Percentiles rank a stretch among this genome's conserved stretches.
phyloP scores from a whole-genome alignment of 2,797 vertebrate genomes.

The Micrastur ruficollis region DNA sequence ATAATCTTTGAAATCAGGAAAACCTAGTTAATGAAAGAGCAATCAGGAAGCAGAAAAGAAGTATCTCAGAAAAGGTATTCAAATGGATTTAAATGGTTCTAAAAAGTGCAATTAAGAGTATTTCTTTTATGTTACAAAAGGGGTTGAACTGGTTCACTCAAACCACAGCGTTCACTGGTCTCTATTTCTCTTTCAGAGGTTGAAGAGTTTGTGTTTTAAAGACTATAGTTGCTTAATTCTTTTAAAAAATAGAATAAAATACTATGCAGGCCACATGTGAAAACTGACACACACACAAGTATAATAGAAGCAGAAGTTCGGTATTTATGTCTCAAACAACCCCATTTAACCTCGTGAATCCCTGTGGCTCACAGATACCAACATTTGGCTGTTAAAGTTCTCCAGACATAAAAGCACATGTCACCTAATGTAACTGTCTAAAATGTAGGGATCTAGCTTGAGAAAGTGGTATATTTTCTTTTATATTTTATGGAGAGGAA shows the following conservation, averaged over 20 bases:
- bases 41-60: neutral
- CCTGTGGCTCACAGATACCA: neutral
- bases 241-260: neutral
- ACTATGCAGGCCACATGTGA: rapidly evolving
- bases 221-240: neutral
- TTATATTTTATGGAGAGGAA: neutral
- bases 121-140: neutral
- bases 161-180: neutral
- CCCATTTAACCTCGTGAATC: neutral
- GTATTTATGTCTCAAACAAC: neutral
- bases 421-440: neutral
- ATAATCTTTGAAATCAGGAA: neutral
- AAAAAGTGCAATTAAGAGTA: neutral
- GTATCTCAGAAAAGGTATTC: neutral
- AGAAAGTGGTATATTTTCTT: neutral
- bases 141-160: neutral
- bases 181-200: neutral
- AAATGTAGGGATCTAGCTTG: neutral
- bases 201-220: neutral
- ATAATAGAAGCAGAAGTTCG: neutral
- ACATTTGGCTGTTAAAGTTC: neutral
- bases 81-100: neutral
- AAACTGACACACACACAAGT: neutral
- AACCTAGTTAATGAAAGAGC: neutral
- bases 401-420: neutral